These are phyloP conservation scores for Psittacara wagleri DNA, from an alignment of 2,113 vertebrate species.

Conservation along the genomic window DNA sequence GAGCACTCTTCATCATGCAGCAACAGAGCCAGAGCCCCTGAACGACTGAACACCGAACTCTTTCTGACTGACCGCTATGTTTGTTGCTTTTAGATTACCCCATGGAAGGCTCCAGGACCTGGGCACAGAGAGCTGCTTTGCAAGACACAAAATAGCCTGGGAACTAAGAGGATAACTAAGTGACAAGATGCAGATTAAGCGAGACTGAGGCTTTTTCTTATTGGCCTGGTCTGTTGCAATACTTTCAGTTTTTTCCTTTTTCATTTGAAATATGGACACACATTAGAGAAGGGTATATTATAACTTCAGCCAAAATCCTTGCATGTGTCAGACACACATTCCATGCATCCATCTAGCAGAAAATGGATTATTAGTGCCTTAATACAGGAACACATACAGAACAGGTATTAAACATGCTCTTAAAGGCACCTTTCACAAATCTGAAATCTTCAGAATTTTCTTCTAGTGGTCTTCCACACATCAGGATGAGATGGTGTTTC, in stretches of 20 bases:
- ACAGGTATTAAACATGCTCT: neutral
- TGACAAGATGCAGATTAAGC: constrained; percentile 79
- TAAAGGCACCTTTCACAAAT: neutral
- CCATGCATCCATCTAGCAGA: neutral
- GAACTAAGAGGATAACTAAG: constrained; percentile 88
- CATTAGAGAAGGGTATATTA: neutral
- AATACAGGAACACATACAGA: neutral
- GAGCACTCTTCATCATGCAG: neutral
- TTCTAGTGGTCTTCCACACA: neutral
- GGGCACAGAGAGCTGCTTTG: constrained; percentile 49
- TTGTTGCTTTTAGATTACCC: neutral
- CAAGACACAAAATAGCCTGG: constrained; percentile 47
- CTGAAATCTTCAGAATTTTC: neutral
- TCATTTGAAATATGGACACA: neutral
- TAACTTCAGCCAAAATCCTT: neutral
- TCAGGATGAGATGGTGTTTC: neutral
- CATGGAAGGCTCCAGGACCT: neutral
- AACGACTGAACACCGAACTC: neutral
- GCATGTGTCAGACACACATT: neutral
- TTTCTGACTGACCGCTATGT: neutral
- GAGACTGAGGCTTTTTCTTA: constrained; percentile 22
- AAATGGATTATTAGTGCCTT: neutral
- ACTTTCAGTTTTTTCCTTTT: neutral
- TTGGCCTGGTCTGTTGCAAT: neutral
- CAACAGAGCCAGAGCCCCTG: neutral